Conservation (phyloP, 1,140 invertebrate species). For the Ooceraea biroi region DNA sequence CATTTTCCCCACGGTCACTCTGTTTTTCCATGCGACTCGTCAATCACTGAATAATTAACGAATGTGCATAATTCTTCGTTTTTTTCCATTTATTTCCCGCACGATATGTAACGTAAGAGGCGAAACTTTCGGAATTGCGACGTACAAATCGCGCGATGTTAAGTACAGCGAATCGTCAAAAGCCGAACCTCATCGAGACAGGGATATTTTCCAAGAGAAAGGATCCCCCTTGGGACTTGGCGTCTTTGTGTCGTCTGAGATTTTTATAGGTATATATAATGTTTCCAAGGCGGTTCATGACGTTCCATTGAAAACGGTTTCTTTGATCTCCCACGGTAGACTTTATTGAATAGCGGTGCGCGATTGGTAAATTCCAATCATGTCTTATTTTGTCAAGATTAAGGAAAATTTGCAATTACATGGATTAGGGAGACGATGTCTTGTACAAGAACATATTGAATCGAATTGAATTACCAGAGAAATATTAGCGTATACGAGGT, state of each 20-base stretch:
- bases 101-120: background rate
- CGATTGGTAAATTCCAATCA: slow-evolving; percentile 76
- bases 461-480: slow-evolving; percentile 49
- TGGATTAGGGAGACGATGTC: slow-evolving; percentile 67
- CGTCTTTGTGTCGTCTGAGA: slow-evolving; percentile 59
- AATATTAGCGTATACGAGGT: slow-evolving; percentile 29
- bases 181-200: slow-evolving; percentile 27
- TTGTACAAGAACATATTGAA: slow-evolving; percentile 51
- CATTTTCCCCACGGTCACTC: slow-evolving; percentile 41
- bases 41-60: slow-evolving; percentile 36
- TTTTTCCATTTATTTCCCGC: background rate
- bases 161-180: slow-evolving; percentile 51
- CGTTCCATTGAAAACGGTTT: slow-evolving; percentile 68
- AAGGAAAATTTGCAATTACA: slow-evolving; percentile 80
- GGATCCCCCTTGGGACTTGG: slow-evolving; percentile 2
- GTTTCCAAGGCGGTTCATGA: slow-evolving; percentile 62
- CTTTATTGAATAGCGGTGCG: slow-evolving; percentile 72
- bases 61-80: background rate
- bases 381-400: slow-evolving; percentile 74
- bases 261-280: slow-evolving; percentile 73
- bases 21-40: slow-evolving; percentile 27
- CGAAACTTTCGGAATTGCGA: background rate
- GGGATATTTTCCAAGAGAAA: slow-evolving; percentile 28
- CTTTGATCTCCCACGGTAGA: slow-evolving; percentile 76
- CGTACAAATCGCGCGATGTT: slow-evolving; percentile 20